Percentiles rank a stretch among this genome's conserved stretches.
These are phyloP conservation scores for Cynocephalus volans DNA, from an alignment of 2,113 vertebrate species.

Conservation along the genomic window DNA sequence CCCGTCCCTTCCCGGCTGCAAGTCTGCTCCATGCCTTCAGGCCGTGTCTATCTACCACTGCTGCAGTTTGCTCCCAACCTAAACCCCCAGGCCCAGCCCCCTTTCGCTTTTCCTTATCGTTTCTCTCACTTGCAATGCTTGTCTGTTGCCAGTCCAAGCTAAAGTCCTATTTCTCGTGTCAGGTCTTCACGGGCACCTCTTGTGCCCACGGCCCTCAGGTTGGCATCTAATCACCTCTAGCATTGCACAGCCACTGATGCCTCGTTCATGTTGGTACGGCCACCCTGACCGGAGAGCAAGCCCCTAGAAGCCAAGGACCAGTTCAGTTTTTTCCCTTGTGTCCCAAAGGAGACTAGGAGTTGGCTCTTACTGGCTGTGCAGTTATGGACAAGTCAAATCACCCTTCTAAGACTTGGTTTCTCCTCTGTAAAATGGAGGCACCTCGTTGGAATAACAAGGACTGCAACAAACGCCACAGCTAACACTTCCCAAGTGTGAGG, in stretches of 20 bases:
- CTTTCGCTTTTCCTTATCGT: not conserved
- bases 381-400: not conserved
- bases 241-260: not conserved
- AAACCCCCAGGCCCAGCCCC: not conserved
- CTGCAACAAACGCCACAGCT: not conserved
- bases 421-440: not conserved
- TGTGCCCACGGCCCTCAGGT: too few species aligned
- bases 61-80: not conserved
- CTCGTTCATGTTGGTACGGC: accelerated
- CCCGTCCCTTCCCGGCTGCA: accelerated
- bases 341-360: not conserved
- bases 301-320: not conserved
- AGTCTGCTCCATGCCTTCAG: not conserved
- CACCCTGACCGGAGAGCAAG: not conserved
- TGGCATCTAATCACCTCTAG: not conserved
- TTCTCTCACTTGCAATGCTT: not conserved
- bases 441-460: not conserved
- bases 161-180: not conserved
- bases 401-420: not conserved
- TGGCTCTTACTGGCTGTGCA: not conserved
- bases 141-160: not conserved
- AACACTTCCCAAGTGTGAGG: not conserved
- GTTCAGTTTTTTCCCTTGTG: not conserved
- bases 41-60: too few species aligned
- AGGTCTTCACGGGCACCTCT: not conserved